Evolutionary conservation across 1,140 invertebrate genomes (phyloP), one percentile per base, ranked within the genome.

Genomic region (Drosophila pachea): DNA sequence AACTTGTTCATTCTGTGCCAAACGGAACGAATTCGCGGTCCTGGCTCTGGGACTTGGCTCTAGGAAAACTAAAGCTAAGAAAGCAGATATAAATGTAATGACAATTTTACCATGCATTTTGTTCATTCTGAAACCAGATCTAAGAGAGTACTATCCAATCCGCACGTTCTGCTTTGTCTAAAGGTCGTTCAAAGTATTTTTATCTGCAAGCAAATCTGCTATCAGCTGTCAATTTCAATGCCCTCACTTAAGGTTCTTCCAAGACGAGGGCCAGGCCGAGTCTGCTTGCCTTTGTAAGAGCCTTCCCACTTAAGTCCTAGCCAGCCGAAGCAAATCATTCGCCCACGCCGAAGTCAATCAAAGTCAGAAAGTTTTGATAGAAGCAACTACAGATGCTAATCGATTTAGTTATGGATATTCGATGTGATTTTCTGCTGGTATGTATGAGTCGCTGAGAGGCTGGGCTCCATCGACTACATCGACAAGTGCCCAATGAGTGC

Each of bases 401-500:
- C 32, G 5, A 14, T 12, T 52, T 32, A 59, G 12, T 52, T 32
- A 14, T 33, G 32, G 11, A 32, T 32, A 53, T 65, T 53, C 59
- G 36, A 49, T 29, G 66, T 40, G 53, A 29, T 59, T 58, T 53
- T 70, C 61, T 47, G 47, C 8, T 38, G 16, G 65, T 6, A 52
- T 45, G 69, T 58, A 47, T 1, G 43, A 4, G 7, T 16, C 8
- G 47, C 29, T 54, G 11, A 5, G 2, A 45, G 35, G n/a, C n/a
- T n/a, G n/a, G n/a, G n/a, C n/a, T n/a, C 32, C 12, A 40, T 58
- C 36, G 42, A n/a, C 16, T 22, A 5, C 40, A 40, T 49, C 45
- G 43, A n/a, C 29, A 5, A 38, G 48, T 14, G 61, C 50, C 36
- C 63, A 71, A 75, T 78, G 68, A 78, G 61, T 83, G 78, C 68